phyloP scores from a whole-genome alignment of 2,888 invertebrate genomes.

The Orthosia cruda region DNA sequence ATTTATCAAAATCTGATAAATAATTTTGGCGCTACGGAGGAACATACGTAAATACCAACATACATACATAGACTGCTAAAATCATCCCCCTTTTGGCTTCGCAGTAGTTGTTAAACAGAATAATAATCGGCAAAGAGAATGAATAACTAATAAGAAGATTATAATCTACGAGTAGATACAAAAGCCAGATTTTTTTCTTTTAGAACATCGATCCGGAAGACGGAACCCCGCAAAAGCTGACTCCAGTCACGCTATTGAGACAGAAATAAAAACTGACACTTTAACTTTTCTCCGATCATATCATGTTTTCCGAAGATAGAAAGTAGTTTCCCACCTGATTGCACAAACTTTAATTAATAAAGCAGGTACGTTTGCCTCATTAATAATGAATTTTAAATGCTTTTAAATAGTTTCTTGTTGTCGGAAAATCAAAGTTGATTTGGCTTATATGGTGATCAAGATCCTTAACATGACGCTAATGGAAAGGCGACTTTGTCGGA shows the following conservation, averaged over 20 bases:
- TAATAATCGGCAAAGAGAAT: not conserved
- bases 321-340: constrained; percentile 60
- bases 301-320: constrained; percentile 58
- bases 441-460: constrained; percentile 41
- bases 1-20: too few relatives aligned
- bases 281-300: constrained; percentile 42
- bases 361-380: constrained; percentile 34
- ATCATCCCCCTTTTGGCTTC: too few relatives aligned
- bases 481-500: constrained; percentile 22
- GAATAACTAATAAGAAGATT: constrained; percentile 20
- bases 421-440: constrained; percentile 53
- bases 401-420: constrained; percentile 24
- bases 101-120: too few relatives aligned
- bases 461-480: constrained; percentile 13
- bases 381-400: constrained; percentile 45
- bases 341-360: constrained; percentile 53
- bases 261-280: constrained; percentile 38
- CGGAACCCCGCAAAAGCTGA: constrained; percentile 40
- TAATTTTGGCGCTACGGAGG: too few relatives aligned
- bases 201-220: constrained; percentile 32
- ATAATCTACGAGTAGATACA: constrained; percentile 11
- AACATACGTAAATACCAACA: too few relatives aligned
- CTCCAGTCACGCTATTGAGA: constrained; percentile 41
- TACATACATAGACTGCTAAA: too few relatives aligned
- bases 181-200: not conserved